phyloP scores from a whole-genome alignment of 2,797 vertebrate genomes.

The Pseudopleuronectes americanus region DNA sequence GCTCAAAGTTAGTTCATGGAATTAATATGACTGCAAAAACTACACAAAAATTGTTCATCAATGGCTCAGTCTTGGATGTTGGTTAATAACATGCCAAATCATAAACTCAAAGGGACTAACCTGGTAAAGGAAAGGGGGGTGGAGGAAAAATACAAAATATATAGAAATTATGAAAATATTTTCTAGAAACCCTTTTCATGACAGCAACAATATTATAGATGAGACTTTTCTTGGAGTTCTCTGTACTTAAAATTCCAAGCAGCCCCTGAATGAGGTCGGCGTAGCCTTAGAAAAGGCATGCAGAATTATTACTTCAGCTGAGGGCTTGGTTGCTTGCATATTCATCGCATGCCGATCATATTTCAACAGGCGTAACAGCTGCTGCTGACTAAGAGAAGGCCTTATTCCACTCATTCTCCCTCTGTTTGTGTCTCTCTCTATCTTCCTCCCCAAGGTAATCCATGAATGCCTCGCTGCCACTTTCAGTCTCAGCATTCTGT shows the following conservation, averaged over 20 bases:
- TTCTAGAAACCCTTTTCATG: slow-evolving; percentile 8
- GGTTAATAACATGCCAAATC: slow-evolving; percentile 52
- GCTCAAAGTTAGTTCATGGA: slow-evolving; percentile 10
- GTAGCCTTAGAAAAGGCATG: slow-evolving; percentile 37
- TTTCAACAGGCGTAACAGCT: slow-evolving; percentile 47
- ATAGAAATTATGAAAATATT: slow-evolving; percentile 28
- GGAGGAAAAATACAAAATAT: slow-evolving; percentile 48
- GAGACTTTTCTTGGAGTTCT: slow-evolving; percentile 34
- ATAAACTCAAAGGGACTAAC: slow-evolving; percentile 65
- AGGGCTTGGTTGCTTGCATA: slow-evolving; percentile 42
- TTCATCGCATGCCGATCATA: slow-evolving; percentile 50
- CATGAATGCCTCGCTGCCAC: slow-evolving; percentile 38
- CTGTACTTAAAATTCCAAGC: slow-evolving; percentile 32
- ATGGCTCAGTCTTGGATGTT: slow-evolving; percentile 44
- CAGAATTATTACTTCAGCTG: slow-evolving; percentile 37
- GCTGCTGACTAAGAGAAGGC: slow-evolving; percentile 43
- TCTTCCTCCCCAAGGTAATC: slow-evolving; percentile 32
- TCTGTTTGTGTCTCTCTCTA: slow-evolving; percentile 25
- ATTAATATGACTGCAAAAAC: slow-evolving; percentile 12
- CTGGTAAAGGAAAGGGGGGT: slow-evolving; percentile 56
- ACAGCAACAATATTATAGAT: slow-evolving; percentile 30
- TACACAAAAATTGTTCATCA: slow-evolving; percentile 50
- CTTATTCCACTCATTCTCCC: slow-evolving; percentile 26
- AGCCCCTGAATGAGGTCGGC: slow-evolving; percentile 25
- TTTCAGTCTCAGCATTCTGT: slow-evolving; percentile 57